Base-by-base conservation (phyloP, 1,140 invertebrate genomes). In the Pissodes strobi region DNA sequence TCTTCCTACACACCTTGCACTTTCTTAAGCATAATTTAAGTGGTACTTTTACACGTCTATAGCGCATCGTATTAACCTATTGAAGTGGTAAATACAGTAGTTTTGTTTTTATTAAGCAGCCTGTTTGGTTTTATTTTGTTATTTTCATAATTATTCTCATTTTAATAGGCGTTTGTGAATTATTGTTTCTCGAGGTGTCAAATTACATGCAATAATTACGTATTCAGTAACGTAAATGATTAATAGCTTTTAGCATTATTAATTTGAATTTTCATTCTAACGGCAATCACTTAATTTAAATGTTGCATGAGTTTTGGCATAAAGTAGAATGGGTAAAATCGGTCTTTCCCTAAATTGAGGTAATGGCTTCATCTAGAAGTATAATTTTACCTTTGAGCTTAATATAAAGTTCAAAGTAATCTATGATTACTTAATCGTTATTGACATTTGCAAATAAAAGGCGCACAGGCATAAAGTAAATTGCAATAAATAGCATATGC, bases 61-160 rank as follows among this genome's bases (percentile, higher is more conserved):
- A n/a, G 38, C 30, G 53, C 27, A 64, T 57, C 61, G 52, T 46
- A 64, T 64, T 64, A 64, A 37, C 51, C 48, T 45, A 56, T 51
- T 58, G 45, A 39, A 65, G 63, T 59, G 55, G 56, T 59, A 65
- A 65, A 65, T 41, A 65, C 63, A 27, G 56, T 65, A 65, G 56
- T 65, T 65, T 65, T 58, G 23, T 64, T 64, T 64, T 56, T 56
- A 51, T 62, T 43, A n/a, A 25, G 13, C 15, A 30, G 15, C 39
- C 18, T 34, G 51, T 55, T 64, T 56, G 41, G 10, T 56, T 39
- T 53, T 22, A 17, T 46, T 59, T 49, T 9, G 1, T n/a, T 23
- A 15, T 39, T 53, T 45, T 10, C 52, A 53, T 53, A 41, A 62
- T 62, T 52, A 53, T 52, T 15, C 39, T 2, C 5, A 8, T 53